These are phyloP conservation scores for Ctenopoma multispine DNA, from an alignment of 2,797 vertebrate genomes.

Conservation along the genomic window DNA sequence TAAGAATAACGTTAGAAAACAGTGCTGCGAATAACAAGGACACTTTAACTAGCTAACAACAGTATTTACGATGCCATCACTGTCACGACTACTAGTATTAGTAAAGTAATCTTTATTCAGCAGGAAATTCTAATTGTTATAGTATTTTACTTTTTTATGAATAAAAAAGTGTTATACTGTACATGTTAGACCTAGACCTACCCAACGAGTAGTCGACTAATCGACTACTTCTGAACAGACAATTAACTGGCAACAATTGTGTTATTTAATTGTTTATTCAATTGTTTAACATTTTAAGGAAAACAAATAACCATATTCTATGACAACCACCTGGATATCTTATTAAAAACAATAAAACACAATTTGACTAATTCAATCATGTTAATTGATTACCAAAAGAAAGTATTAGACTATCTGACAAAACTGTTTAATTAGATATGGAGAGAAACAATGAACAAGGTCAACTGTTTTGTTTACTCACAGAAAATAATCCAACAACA, in stretches of 20 bases:
- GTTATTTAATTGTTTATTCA: no score
- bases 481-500: not conserved
- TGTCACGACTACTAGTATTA: not conserved
- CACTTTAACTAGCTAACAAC: not conserved
- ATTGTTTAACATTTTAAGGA: no score
- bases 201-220: not conserved
- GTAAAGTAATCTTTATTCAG: not conserved
- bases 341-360: no score
- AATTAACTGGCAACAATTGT: not conserved
- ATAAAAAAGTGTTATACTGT: not conserved
- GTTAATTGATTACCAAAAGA: not conserved
- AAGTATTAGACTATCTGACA: not conserved
- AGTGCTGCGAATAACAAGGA: not conserved
- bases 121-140: no score
- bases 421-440: not conserved
- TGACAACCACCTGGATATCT: not conserved
- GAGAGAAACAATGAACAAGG: not conserved
- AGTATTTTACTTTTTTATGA: not conserved
- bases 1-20: conserved; percentile 25
- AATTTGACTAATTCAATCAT: not conserved
- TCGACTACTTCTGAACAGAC: not conserved
- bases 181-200: not conserved
- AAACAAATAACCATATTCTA: no score
- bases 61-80: not conserved
- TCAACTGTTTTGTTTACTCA: not conserved